phyloP scores from a whole-genome alignment of 2,888 invertebrate species.

The Clistopyga incitator region DNA sequence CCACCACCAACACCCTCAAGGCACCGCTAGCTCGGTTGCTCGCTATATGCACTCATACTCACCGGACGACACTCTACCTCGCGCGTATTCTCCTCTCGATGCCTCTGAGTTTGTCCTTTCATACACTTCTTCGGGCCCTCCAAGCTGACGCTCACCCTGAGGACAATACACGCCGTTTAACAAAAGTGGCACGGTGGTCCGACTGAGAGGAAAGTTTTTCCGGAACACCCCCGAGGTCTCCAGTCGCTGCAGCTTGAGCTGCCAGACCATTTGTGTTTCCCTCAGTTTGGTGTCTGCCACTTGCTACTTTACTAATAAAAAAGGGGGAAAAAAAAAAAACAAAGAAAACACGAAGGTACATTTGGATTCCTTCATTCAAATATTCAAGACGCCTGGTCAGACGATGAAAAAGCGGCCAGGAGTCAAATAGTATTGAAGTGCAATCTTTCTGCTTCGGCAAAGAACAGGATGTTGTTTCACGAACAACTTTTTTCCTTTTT shows the following conservation, averaged over 20 bases:
- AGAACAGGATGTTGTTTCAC: too few relatives aligned
- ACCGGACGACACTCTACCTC: slow-evolving; percentile 17
- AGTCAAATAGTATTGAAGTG: too few relatives aligned
- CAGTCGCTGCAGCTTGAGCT: slow-evolving; percentile 20
- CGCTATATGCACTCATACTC: background rate
- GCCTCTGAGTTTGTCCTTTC: slow-evolving; percentile 17
- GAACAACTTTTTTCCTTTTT: too few relatives aligned
- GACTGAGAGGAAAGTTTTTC: slow-evolving; percentile 52
- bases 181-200: slow-evolving; percentile 50
- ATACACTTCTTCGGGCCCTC: slow-evolving; percentile 4
- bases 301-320: background rate
- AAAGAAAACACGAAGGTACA: too few relatives aligned
- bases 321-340: background rate
- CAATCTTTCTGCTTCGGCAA: too few relatives aligned
- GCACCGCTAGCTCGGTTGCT: background rate
- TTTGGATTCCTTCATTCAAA: too few relatives aligned
- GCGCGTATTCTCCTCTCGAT: slow-evolving; percentile 29
- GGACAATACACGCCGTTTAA: slow-evolving; percentile 58
- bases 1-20: background rate
- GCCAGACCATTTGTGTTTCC: background rate
- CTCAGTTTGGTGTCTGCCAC: background rate
- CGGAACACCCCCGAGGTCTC: slow-evolving; percentile 21
- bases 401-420: too few relatives aligned
- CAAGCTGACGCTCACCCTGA: slow-evolving; percentile 21
- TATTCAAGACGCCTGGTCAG: too few relatives aligned